A percentile compares a stretch with the other conserved stretches of the same genome.
Evolutionary conservation across 2,797 vertebrate species (phyloP).

Genomic region (Setipinna tenuifilis): DNA sequence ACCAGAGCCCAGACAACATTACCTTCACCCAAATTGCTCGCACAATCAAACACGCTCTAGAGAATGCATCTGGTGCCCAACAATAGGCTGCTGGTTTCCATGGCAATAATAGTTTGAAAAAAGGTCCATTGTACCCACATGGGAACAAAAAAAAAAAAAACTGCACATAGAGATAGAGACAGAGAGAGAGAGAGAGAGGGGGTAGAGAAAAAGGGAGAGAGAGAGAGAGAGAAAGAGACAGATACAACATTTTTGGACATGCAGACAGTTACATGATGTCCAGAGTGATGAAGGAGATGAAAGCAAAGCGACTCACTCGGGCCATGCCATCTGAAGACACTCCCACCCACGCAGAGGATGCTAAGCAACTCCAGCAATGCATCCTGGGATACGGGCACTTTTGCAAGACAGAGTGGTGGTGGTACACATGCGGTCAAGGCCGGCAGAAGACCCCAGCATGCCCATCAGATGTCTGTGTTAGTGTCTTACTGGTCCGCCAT

Average conservation of each 20-base stretch:
- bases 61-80: constrained; percentile 41
- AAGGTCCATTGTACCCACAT: constrained; percentile 63
- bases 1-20: background rate
- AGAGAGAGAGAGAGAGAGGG: too few species aligned
- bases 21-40: background rate
- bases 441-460: background rate
- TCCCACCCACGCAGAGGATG: background rate
- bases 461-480: background rate
- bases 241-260: background rate
- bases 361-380: background rate
- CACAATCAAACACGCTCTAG: constrained; percentile 5
- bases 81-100: constrained; percentile 60
- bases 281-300: background rate
- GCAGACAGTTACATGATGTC: background rate
- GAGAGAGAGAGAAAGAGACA: background rate
- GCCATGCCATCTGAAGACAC: background rate
- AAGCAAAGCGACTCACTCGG: background rate
- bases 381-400: background rate
- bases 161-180: background rate
- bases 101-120: constrained; percentile 62
- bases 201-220: background rate
- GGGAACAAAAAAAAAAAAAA: background rate
- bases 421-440: background rate
- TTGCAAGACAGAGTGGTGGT: background rate
- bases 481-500: background rate